Base-by-base conservation (phyloP, 1,140 invertebrate genomes). In the Drosophila arawakana region DNA sequence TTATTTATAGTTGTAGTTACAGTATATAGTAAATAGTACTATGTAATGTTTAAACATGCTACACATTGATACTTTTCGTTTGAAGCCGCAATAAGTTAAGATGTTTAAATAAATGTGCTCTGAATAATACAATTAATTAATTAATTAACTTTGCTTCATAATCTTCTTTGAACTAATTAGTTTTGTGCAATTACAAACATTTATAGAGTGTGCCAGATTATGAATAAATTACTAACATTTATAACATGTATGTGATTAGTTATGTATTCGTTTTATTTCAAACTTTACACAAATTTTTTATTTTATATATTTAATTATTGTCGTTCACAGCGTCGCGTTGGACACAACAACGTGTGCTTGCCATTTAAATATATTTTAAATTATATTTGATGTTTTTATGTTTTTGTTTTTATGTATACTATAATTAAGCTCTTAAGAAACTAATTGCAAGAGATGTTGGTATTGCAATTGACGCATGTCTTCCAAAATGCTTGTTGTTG, bases 301-400 rank as follows among this genome's bases (percentile, higher is more conserved):
- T 44, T 66, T 50, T 74, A 73, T 78, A 78, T 83, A 75, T 80
- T 78, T 73, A 84, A 82, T 91, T 91, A 91, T 91, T 91, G 90
- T 91, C 90, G 83, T 79, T 89, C 90, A 91, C 90, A 91, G 90
- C 90, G 90, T 90, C 77, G 84, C 81, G 62, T 81, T 76, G 55
- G 62, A 69, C 78, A 83, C 75, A 77, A 78, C 81, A 81, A 85
- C 80, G 74, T 78, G 77, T 85, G 81, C 66, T 80, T 63, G 49
- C 65, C 50, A 30, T 72, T 80, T 77, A 80, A 84, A 80, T 81
- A 65, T 57, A 30, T 30, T 30, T 30, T 0, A 62, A 71, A 75
- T 71, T 7, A 69, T 76, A 63, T 59, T 49, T 58, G 54, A n/a
- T 63, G 52, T 52, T 52, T 39, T 58, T 66, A n/a, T n/a, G n/a